Evolutionary conservation across 2,888 invertebrate species (phyloP).

Genomic region (Clepsis dumicolana): DNA sequence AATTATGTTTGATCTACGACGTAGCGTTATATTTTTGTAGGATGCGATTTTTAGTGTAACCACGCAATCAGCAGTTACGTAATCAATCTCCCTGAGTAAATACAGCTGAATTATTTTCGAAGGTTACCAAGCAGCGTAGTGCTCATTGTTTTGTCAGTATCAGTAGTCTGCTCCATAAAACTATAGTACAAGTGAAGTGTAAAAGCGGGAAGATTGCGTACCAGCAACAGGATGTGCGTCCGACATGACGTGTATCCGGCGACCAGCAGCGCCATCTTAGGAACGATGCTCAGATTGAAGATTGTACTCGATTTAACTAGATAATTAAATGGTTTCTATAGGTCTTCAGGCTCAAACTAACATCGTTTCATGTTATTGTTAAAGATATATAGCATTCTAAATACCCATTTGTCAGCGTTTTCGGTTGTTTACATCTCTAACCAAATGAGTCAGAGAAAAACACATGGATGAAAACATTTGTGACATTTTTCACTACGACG

Average conservation of each 20-base stretch:
- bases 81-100: conserved; percentile 66
- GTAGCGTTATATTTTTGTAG: conserved; percentile 52
- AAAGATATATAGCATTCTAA: not conserved
- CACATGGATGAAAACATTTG: conserved; percentile 16
- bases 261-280: conserved; percentile 65
- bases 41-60: conserved; percentile 49
- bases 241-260: conserved; percentile 77
- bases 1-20: not conserved
- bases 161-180: conserved; percentile 38
- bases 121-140: conserved; percentile 59
- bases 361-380: not conserved
- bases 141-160: conserved; percentile 60
- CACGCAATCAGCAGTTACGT: conserved; percentile 66
- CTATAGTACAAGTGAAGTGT: conserved; percentile 56
- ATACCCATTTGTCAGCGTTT: not conserved
- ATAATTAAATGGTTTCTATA: conserved; percentile 55
- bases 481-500: conserved; percentile 8
- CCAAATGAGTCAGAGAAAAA: conserved; percentile 21
- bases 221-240: conserved; percentile 76
- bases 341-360: not conserved
- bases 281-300: conserved; percentile 57
- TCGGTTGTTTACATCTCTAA: not conserved
- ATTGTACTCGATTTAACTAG: conserved; percentile 59
- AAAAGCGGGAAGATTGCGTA: conserved; percentile 73
- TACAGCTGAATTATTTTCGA: conserved; percentile 66